A percentile compares a stretch with the other conserved stretches of the same genome.
Evolutionary conservation across 1,140 invertebrate species (phyloP).

Genomic region (Ceratoteleas bidentatus): DNA sequence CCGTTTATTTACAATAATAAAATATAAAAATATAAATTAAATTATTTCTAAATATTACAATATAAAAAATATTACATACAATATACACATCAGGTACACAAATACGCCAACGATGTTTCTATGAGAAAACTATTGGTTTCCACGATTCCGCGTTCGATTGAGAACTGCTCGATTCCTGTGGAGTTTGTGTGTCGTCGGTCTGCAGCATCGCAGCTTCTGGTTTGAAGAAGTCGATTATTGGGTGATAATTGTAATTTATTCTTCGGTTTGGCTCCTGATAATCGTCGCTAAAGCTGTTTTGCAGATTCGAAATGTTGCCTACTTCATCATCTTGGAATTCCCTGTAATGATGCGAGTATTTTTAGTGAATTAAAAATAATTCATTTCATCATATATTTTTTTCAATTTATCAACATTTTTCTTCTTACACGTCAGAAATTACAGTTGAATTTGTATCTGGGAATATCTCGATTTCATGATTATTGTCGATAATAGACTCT

Average conservation of each 20-base stretch:
- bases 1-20: constrained; percentile 35
- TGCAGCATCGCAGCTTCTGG: constrained; percentile 79
- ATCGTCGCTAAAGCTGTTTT: constrained; percentile 76
- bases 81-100: constrained; percentile 74
- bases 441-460: constrained; percentile 49
- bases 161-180: constrained; percentile 28
- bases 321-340: constrained; percentile 53
- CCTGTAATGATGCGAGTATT: constrained; percentile 33
- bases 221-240: constrained; percentile 91
- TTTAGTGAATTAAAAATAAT: no score
- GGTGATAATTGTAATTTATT: constrained; percentile 92
- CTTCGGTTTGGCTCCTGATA: constrained; percentile 80
- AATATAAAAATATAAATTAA: constrained; percentile 60
- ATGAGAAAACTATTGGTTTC: constrained; percentile 76
- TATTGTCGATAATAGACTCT: constrained; percentile 69
- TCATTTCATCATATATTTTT: no score
- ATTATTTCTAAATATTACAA: constrained; percentile 51
- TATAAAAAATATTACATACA: constrained; percentile 61
- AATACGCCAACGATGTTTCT: constrained; percentile 48
- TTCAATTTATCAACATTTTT: constrained; percentile 76
- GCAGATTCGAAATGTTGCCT: constrained; percentile 68
- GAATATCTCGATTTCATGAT: constrained; percentile 68
- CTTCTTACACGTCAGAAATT: constrained; percentile 60
- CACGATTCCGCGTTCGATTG: constrained; percentile 66
- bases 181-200: constrained; percentile 11